Evolutionary conservation across 2,113 vertebrate species (phyloP), one percentile per base, ranked within the genome.

Genomic region (Etheostoma spectabile): DNA sequence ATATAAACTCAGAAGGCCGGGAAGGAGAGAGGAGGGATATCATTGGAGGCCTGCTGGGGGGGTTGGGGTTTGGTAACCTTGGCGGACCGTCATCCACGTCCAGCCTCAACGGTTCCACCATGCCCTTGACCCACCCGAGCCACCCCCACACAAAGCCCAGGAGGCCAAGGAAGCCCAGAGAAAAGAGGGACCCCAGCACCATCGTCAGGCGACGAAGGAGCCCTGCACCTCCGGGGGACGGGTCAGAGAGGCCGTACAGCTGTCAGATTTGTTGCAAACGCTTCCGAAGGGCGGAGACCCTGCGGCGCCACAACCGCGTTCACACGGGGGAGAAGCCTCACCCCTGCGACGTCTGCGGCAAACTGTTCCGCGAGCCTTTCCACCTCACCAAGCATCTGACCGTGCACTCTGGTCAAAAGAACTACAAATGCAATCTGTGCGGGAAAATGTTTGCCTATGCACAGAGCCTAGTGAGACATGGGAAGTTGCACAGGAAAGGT

Each of bases 201-300:
- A 79, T 79, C 1, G 88, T 91, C 1, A 86, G 95, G 77, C 85
- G 94, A 45, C 84, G 94, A 38, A 84, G 94, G 38, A 93, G 89
- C 59, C 92, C 89, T 0, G 93, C 93, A 0, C 88, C 92, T 8
- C 86, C 91, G 0, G 93, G 94, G 0, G 92, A 92, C 11, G 93
- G 91, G 12, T 90, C 92, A 0, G 97, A 99, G 81, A 92, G 96
- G 75, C 97, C 97, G 11, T 98, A 97, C 77, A 94, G 95, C 11
- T 98, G 97, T 81, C 95, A 95, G 0, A 91, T 96, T 4, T 99
- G 97, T 48, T 90, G 95, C 72, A 96, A 97, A 13, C 92, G 94
- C 35, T 95, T 96, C 76, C 85, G 91, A 51, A 64, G 94, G 64
- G 93, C 92, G 0, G 92, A 94, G 65, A 93, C 94, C 6, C 83